phyloP scores from a whole-genome alignment of 2,113 vertebrate genomes.

The Herpetotheres cachinnans region DNA sequence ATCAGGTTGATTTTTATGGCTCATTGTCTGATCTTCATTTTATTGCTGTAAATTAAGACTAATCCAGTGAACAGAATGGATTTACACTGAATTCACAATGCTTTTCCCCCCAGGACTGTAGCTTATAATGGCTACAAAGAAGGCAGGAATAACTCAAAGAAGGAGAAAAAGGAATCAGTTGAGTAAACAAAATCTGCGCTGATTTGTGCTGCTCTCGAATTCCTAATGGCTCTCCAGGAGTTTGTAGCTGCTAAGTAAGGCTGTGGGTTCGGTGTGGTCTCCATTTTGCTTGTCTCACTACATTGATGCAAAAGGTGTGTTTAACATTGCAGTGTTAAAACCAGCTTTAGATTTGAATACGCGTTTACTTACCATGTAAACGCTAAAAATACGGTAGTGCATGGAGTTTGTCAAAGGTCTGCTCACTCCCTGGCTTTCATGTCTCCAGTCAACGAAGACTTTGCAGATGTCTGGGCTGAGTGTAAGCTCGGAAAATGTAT shows the following conservation, averaged over 20 bases:
- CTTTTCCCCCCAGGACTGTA: neutral
- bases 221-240: neutral
- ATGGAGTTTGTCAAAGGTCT: accelerated
- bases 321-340: neutral
- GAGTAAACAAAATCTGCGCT: neutral
- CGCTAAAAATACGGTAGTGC: accelerated
- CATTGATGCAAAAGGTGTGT: accelerated
- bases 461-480: neutral
- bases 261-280: accelerated
- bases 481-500: accelerated
- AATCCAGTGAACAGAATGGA: neutral
- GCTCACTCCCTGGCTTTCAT: accelerated
- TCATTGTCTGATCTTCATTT: neutral
- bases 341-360: neutral
- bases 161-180: neutral
- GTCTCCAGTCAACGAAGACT: accelerated
- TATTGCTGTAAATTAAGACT: neutral
- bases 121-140: neutral
- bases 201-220: neutral
- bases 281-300: neutral
- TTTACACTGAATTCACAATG: neutral
- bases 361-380: accelerated
- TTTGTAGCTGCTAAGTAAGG: neutral
- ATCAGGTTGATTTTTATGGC: neutral
- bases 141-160: neutral